These are phyloP conservation scores for Campoplex nolae DNA, from an alignment of 2,888 invertebrate species.

Conservation along the genomic window DNA sequence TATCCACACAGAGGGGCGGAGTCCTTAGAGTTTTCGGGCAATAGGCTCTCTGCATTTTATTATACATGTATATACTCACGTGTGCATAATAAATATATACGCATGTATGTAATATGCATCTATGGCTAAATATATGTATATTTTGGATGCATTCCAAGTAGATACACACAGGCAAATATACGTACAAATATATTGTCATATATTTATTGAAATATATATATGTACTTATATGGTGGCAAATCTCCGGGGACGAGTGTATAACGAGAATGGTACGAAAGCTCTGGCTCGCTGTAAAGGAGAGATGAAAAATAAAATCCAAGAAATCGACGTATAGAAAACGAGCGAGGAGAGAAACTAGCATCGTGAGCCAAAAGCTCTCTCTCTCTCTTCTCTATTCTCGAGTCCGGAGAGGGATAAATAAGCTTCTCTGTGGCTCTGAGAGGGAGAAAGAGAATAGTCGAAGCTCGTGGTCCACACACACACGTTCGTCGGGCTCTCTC, in stretches of 20 bases:
- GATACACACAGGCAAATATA: slow-evolving; percentile 15
- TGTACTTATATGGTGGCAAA: slow-evolving; percentile 1
- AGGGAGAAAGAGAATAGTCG: slow-evolving; percentile 4
- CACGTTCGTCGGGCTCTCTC: slow-evolving; percentile 46
- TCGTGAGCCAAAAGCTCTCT: slow-evolving; percentile 29
- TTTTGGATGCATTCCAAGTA: slow-evolving; percentile 73
- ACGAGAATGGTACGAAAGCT: slow-evolving; percentile 38
- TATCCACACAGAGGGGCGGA: slow-evolving; percentile 36
- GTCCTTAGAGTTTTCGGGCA: slow-evolving; percentile 26
- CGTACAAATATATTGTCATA: background rate
- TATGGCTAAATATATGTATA: slow-evolving; percentile 54
- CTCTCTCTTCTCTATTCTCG: background rate
- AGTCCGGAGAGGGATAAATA: slow-evolving; percentile 6
- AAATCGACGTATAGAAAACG: slow-evolving; percentile 22
- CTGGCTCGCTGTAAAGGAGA: slow-evolving; percentile 1
- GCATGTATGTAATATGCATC: background rate
- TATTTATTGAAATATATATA: background rate
- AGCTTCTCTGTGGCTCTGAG: slow-evolving; percentile 21
- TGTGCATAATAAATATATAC: background rate
- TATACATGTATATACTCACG: background rate
- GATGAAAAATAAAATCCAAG: slow-evolving; percentile 45
- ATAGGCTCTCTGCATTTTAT: background rate
- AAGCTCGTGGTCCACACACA: slow-evolving; percentile 38
- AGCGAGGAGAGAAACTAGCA: slow-evolving; percentile 17
- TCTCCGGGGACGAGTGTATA: slow-evolving; percentile 38